A percentile compares a stretch with the other conserved stretches of the same genome.
phyloP scores from a whole-genome alignment of 2,113 vertebrate species.

The Nothocercus julius region DNA sequence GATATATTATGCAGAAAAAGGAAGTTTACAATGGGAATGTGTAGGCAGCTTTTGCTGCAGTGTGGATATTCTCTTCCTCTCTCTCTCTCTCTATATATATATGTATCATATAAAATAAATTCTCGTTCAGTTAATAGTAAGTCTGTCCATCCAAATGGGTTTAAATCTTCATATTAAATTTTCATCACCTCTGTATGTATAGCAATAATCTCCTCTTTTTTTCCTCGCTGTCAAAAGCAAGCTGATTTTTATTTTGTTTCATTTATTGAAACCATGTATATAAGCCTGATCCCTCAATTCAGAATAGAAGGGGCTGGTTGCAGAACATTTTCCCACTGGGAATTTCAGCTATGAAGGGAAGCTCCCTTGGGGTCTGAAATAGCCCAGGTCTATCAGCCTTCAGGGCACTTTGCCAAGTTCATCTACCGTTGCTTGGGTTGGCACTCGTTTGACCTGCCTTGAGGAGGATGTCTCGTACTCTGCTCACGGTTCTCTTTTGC shows the following conservation, averaged over 20 bases:
- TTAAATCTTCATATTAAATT: conserved; percentile 17
- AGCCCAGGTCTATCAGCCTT: not conserved
- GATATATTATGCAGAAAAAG: not conserved
- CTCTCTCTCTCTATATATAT: no score
- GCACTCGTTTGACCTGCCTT: not conserved
- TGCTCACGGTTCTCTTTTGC: not conserved
- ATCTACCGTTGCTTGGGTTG: not conserved
- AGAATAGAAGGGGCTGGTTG: not conserved
- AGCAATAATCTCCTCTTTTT: not conserved
- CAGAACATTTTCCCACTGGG: not conserved
- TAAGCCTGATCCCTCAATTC: not conserved
- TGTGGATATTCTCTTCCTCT: not conserved
- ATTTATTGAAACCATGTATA: not conserved
- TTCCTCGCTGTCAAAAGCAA: not conserved
- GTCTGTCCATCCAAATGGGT: not conserved
- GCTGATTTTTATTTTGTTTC: conserved; percentile 1
- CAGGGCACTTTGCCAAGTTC: not conserved
- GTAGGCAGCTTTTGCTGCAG: not conserved
- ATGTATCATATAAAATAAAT: not conserved
- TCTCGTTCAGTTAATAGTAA: not conserved
- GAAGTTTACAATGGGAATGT: not conserved
- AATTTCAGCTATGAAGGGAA: not conserved
- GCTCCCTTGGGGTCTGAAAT: not conserved
- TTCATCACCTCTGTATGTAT: not conserved
- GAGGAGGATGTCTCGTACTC: not conserved